A percentile compares a stretch with the other conserved stretches of the same genome.
These are phyloP conservation scores for Pseudotriccus pelzelni DNA, from an alignment of 2,797 vertebrate species.

Conservation along the genomic window DNA sequence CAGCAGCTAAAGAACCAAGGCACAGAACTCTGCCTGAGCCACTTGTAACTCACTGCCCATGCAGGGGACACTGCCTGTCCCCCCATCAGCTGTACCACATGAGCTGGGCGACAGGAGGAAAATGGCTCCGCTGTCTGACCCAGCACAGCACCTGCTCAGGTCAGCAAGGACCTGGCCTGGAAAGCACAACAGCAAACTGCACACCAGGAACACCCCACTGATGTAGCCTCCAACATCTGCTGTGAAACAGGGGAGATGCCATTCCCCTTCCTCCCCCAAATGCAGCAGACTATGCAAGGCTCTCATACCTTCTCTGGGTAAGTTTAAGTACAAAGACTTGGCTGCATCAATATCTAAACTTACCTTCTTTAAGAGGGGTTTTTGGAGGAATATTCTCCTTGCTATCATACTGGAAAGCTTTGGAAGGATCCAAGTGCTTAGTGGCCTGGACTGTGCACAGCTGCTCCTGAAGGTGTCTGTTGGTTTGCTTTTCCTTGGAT, in stretches of 20 bases:
- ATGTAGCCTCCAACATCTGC: not conserved
- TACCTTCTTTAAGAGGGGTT: slow-evolving; percentile 84
- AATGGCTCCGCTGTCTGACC: not conserved
- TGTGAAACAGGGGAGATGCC: not conserved
- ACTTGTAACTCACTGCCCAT: rapidly evolving
- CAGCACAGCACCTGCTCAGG: too few relatives aligned
- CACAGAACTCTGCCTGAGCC: not conserved
- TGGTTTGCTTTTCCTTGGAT: slow-evolving; percentile 77
- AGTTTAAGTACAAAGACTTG: not conserved
- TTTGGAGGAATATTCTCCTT: slow-evolving; percentile 87
- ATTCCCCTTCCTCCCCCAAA: not conserved
- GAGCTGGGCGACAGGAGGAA: not conserved
- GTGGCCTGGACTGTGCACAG: slow-evolving; percentile 74
- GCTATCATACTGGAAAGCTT: slow-evolving; percentile 87
- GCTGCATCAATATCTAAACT: not conserved
- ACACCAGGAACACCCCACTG: rapidly evolving
- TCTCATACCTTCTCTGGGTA: not conserved
- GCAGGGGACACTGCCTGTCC: too few relatives aligned
- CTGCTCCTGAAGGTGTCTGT: slow-evolving; percentile 78
- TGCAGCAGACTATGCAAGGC: not conserved
- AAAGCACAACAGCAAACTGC: rapidly evolving
- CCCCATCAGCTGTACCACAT: rapidly evolving
- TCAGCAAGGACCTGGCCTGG: not conserved
- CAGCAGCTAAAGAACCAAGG: not conserved
- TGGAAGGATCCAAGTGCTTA: slow-evolving; percentile 85